Evolutionary conservation across 1,140 invertebrate species (phyloP).

Genomic region (Diorhabda carinulata): DNA sequence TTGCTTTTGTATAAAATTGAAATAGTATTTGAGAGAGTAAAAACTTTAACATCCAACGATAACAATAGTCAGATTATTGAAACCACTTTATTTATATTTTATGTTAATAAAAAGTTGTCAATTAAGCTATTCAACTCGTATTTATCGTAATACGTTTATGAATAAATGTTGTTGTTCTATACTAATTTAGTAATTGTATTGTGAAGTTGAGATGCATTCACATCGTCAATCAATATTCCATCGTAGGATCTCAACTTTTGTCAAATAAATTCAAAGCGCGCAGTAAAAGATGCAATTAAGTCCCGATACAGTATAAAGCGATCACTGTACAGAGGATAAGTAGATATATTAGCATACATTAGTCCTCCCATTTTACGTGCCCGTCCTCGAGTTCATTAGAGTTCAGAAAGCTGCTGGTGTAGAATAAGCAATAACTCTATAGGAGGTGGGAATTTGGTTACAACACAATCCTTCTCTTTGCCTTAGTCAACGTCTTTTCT

Average conservation of each 20-base stretch:
- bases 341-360: slow-evolving; percentile 16
- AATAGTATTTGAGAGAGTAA: too few species aligned
- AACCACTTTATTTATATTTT: too few species aligned
- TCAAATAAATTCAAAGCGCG: background rate
- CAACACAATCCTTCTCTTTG: background rate
- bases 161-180: too few species aligned
- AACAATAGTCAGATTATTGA: too few species aligned
- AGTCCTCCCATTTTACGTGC: slow-evolving; percentile 18
- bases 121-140: too few species aligned
- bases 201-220: background rate
- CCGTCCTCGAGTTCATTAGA: slow-evolving; percentile 13
- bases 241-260: background rate
- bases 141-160: too few species aligned
- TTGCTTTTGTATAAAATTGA: too few species aligned
- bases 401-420: slow-evolving; percentile 8
- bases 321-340: slow-evolving; percentile 9
- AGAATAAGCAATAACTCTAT: slow-evolving; percentile 16
- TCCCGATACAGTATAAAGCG: slow-evolving; percentile 13
- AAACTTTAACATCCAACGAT: too few species aligned
- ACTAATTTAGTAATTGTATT: too few species aligned
- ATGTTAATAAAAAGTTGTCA: too few species aligned
- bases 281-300: slow-evolving; percentile 13
- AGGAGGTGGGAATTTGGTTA: slow-evolving; percentile 1
- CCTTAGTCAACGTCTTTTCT: background rate
- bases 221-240: background rate